Conservation (phyloP, 2,113 vertebrate species). For the Thalassarche chlororhynchos region DNA sequence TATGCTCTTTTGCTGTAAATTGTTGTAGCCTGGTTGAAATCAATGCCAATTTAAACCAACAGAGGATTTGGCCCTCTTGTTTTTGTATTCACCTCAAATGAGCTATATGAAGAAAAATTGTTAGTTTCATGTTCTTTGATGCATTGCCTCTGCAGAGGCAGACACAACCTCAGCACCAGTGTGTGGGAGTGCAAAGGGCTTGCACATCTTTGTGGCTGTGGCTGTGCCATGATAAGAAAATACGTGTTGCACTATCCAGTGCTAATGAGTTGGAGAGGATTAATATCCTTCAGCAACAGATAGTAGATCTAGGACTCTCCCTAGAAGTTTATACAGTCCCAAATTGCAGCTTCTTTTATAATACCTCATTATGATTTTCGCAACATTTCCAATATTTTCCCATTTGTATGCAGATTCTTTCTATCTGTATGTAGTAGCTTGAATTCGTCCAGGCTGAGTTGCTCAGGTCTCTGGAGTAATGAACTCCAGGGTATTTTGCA, state of each 20-base stretch:
- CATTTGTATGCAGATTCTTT: background rate
- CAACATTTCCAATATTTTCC: background rate
- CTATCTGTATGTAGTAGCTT: background rate
- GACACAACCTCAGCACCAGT: background rate
- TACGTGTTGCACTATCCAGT: background rate
- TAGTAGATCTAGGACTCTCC: background rate
- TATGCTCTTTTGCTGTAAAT: background rate
- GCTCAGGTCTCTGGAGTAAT: background rate
- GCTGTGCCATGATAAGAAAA: background rate
- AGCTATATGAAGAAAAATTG: background rate
- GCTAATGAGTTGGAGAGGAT: background rate
- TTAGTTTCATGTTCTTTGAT: background rate
- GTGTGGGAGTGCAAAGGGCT: background rate
- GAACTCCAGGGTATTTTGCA: constrained; percentile 26
- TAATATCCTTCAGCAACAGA: background rate
- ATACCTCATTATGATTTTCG: background rate
- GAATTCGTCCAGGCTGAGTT: background rate
- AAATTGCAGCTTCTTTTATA: background rate
- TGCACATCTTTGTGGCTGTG: background rate
- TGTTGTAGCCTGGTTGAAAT: background rate
- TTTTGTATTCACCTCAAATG: background rate
- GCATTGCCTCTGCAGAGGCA: background rate
- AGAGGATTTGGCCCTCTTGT: background rate
- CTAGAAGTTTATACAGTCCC: background rate
- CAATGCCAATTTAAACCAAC: constrained; percentile 1